Evolutionary conservation across 2,888 invertebrate species (phyloP), one percentile per base, ranked within the genome.

Genomic region (Colostygia pectinataria): DNA sequence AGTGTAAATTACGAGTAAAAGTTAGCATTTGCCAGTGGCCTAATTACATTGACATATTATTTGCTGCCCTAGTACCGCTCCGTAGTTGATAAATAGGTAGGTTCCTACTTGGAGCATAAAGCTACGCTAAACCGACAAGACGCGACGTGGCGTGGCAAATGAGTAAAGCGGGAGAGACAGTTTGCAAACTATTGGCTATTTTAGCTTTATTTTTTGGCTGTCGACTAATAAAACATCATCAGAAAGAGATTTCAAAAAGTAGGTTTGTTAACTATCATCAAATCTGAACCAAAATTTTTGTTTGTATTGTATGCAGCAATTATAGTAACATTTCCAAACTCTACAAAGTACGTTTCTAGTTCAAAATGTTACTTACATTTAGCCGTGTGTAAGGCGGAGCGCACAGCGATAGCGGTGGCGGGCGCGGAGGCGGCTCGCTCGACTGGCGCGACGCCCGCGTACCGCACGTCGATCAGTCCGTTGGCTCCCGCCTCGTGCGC

Each of bases 391-490:
- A 97, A 92, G 59, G 97, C 95, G 27, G 94, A 93, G 74, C 95
- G 95, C 37, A 97, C 95, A 24, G 97, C 96, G 46, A 95, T 93
- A 2, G 95, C 94, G 44, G 95, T 96, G 18, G 95, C 93, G 61
- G 93, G 93, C 15, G 95, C 94, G 50, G 93, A 94, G 10, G 93
- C 92, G 4, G 94, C 93, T 38, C 95, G 93, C 73, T 96, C 95
- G 5, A 96, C 94, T 2, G 95, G 91, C 12, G 94, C 94, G 50
- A 93, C 93, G 9, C 96, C 96, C 41, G 96, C 92, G 81, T 96
- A 96, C 77, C 96, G 94, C 57, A 95, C 93, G 25, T 94, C 93
- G 51, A 93, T 92, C 68, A 95, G 94, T 87, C 93, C 71, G 91
- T 93, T 42, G 92, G 84, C 93, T 0, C 60, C 93, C 0, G 74